These are phyloP conservation scores for Trichonephila clavata DNA, from an alignment of 1,140 invertebrate species.

Conservation along the genomic window DNA sequence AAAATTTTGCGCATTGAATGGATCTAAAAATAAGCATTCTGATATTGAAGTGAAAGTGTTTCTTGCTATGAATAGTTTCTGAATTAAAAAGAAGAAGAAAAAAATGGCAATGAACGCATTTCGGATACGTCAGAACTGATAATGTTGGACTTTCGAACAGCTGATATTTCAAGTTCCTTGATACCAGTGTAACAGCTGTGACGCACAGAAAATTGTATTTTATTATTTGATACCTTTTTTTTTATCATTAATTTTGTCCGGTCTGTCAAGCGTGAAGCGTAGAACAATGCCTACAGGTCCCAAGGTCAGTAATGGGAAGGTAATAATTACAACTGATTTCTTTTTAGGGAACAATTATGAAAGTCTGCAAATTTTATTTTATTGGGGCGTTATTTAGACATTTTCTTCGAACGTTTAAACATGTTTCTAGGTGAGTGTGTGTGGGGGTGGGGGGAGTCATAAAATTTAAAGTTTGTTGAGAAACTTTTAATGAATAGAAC, in stretches of 20 bases:
- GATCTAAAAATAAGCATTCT: background rate
- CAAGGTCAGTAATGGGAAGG: conserved; percentile 30
- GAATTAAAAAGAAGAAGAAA: conserved; percentile 12
- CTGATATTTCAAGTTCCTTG: background rate
- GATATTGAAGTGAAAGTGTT: conserved; percentile 32
- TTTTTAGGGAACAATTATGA: background rate
- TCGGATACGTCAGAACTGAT: background rate
- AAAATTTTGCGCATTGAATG: background rate
- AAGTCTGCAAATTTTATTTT: too few species aligned
- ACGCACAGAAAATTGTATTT: background rate
- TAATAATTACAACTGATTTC: conserved; percentile 7
- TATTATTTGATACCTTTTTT: background rate
- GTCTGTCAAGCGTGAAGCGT: conserved; percentile 11
- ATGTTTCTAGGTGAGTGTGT: too few species aligned
- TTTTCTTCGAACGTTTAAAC: too few species aligned
- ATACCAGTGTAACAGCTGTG: conserved; percentile 18
- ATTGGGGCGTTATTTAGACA: too few species aligned
- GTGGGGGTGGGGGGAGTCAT: too few species aligned
- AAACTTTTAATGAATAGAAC: too few species aligned
- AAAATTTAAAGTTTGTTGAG: too few species aligned
- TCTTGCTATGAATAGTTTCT: conserved; percentile 10
- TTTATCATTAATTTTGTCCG: conserved; percentile 3
- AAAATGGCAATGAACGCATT: background rate
- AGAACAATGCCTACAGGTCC: background rate
- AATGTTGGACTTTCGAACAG: background rate